A percentile compares a stretch with the other conserved stretches of the same genome.
Evolutionary conservation across 2,113 vertebrate genomes (phyloP).

Genomic region (Hiodon alosoides): DNA sequence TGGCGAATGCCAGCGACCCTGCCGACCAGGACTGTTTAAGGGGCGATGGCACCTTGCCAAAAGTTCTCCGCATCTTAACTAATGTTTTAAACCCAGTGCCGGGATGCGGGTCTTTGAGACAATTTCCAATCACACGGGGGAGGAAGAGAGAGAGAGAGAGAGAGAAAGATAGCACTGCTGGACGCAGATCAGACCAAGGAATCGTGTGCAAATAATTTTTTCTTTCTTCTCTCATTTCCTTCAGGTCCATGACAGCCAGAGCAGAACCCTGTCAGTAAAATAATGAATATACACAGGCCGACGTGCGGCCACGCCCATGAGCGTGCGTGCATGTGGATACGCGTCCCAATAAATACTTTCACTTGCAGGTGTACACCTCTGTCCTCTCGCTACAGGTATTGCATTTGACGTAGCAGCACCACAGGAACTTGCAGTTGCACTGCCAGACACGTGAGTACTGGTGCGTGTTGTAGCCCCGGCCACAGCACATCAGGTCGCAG

Average conservation of each 20-base stretch:
- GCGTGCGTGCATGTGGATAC: neutral
- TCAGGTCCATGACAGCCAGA: constrained; percentile 15
- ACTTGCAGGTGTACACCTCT: constrained; percentile 92
- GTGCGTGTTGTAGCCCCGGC: constrained; percentile 90
- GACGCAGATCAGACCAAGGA: constrained; percentile 8
- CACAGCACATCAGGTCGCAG: constrained; percentile 93
- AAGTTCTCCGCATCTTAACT: constrained; percentile 23
- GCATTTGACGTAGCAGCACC: constrained; percentile 96
- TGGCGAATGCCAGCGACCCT: neutral
- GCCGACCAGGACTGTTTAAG: constrained; percentile 35
- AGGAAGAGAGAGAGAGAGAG: constrained; percentile 15
- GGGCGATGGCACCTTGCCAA: constrained; percentile 47
- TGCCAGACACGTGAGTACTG: constrained; percentile 93
- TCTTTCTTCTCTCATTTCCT: constrained; percentile 10
- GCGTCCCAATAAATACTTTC: constrained; percentile 49
- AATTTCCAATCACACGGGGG: constrained; percentile 21
- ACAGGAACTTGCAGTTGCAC: constrained; percentile 96
- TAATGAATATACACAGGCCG: neutral
- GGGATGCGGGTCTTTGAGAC: constrained; percentile 23
- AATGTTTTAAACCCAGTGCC: neutral
- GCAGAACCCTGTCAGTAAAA: constrained; percentile 22
- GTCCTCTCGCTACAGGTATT: constrained; percentile 95
- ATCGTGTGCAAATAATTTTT: constrained; percentile 48
- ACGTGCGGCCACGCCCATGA: neutral
- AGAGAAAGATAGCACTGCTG: constrained; percentile 17